phyloP scores from a whole-genome alignment of 2,113 vertebrate genomes.

The Azemiops feae region DNA sequence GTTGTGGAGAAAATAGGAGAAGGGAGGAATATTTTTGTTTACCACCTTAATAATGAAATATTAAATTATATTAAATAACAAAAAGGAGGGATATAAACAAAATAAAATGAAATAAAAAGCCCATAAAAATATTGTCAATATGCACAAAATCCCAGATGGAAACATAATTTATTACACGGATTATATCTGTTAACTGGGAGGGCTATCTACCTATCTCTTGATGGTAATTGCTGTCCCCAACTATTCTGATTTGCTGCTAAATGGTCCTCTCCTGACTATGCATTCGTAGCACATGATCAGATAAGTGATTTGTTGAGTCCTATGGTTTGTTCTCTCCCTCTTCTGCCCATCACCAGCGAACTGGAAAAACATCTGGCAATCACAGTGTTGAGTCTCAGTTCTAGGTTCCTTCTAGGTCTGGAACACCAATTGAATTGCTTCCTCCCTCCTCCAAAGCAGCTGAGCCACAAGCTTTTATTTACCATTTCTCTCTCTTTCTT shows the following conservation, averaged over 20 bases:
- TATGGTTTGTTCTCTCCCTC: neutral
- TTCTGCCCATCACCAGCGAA: neutral
- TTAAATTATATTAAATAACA: neutral
- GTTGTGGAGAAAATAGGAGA: neutral
- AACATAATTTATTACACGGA: neutral
- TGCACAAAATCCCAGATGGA: neutral
- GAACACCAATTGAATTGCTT: neutral
- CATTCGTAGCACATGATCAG: neutral
- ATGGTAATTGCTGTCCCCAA: neutral
- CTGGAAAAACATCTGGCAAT: neutral
- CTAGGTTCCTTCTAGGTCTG: neutral
- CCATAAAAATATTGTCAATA: neutral
- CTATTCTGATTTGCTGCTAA: neutral
- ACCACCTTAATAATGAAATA: neutral
- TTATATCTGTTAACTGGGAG: neutral
- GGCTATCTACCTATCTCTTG: neutral
- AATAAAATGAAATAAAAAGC: neutral
- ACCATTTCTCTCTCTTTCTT: neutral
- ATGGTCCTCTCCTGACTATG: neutral
- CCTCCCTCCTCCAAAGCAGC: neutral
- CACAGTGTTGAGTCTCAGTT: neutral
- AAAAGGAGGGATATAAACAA: too few relatives aligned
- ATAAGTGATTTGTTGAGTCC: neutral
- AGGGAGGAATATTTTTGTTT: neutral
- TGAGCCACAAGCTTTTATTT: neutral